These are phyloP conservation scores for Scaptomyza polygonia DNA, from an alignment of 2,888 invertebrate genomes.

Conservation along the genomic window DNA sequence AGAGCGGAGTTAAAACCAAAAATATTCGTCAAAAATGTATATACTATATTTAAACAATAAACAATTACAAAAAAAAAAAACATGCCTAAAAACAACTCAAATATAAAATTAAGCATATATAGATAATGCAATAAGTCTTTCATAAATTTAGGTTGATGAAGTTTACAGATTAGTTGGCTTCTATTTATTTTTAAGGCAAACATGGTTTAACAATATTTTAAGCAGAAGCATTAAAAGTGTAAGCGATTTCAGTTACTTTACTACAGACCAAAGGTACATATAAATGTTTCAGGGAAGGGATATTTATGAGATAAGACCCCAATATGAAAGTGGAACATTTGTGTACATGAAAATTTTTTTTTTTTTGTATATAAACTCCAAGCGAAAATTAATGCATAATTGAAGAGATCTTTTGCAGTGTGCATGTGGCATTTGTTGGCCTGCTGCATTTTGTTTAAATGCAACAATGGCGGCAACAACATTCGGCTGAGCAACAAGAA, in stretches of 20 bases:
- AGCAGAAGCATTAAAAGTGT: too few species aligned
- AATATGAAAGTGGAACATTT: background rate
- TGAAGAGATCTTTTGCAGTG: slow-evolving; percentile 44
- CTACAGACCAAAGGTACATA: too few species aligned
- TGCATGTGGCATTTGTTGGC: slow-evolving; percentile 12
- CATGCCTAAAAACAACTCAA: background rate
- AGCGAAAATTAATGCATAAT: slow-evolving; percentile 32
- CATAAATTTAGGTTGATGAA: background rate
- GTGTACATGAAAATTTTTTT: too few species aligned
- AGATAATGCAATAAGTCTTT: background rate
- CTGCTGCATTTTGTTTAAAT: slow-evolving; percentile 21
- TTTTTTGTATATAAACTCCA: background rate
- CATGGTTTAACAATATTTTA: too few species aligned
- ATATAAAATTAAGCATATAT: background rate
- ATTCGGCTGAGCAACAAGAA: slow-evolving; percentile 5
- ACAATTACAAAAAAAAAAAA: slow-evolving; percentile 41
- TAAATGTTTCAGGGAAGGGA: background rate
- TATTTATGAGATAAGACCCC: too few species aligned
- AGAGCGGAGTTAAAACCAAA: background rate
- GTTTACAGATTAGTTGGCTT: too few species aligned
- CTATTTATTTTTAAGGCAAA: too few species aligned
- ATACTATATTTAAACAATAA: slow-evolving; percentile 57
- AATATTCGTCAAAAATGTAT: slow-evolving; percentile 5
- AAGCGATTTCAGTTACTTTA: too few species aligned
- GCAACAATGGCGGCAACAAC: slow-evolving; percentile 7